Base-by-base conservation (phyloP, 2,797 vertebrate species). In the Valencia hispanica region DNA sequence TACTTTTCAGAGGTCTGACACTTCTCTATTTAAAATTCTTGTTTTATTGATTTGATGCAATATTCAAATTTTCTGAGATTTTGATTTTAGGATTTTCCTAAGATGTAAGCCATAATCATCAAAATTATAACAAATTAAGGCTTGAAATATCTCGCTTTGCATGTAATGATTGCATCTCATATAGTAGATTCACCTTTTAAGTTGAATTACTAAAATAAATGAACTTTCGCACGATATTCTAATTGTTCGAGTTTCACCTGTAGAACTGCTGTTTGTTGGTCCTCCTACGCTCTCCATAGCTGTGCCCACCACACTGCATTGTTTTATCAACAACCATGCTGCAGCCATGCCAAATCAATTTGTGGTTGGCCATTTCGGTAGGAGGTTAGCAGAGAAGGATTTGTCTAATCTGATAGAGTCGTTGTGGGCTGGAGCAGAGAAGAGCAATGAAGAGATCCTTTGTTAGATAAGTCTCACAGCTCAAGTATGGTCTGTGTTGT, bases 401-500 rank as follows among this genome's bases (percentile, higher is more conserved):
- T 85, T 77, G 76, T 82, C 87, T 93, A 90, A 90, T 92, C 89
- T 90, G 88, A 93, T 93, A 83, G 92, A 90, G 36, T 77, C 61
- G 79, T 81, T 86, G 88, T 92, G 79, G 83, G 86, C 70, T 66
- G 71, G 77, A 78, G 88, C 85, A 84, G 84, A 80, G 83, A 81
- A 82, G 73, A 79, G 84, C 72, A 77, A 70, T 90, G 86, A 93
- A 93, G 89, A 90, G 88, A 76, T 80, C 84, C 86, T 91, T 94
- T 94, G 91, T 94, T 79, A 77, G 77, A 84, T 73, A 76, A 81
- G 74, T 53, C 79, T 70, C 30, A 55, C 72, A 73, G 80, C 82
- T 87, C 11, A 9, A 76, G 79, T 73, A 77, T 79, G 61, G 43
- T 53, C 80, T 71, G 30, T 61, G 75, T 79, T 82, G 77, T 91